These are phyloP conservation scores for Candoia aspera DNA, from an alignment of 2,113 vertebrate genomes.

Conservation along the genomic window DNA sequence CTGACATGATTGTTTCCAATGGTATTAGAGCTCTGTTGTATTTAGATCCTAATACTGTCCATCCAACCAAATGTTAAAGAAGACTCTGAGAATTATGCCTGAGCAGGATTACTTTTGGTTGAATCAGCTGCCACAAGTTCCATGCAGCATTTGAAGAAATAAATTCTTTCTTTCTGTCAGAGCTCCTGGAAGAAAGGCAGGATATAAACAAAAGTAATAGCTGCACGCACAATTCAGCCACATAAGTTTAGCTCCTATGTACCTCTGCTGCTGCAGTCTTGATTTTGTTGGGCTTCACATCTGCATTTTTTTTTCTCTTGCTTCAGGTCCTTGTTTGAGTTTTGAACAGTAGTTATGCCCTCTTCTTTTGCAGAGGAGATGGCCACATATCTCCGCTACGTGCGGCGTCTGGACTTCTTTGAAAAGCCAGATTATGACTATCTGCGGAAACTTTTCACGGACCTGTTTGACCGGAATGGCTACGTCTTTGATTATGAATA, in stretches of 20 bases:
- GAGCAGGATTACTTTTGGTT: too few species aligned
- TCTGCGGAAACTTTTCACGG: conserved; percentile 93
- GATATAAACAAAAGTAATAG: too few species aligned
- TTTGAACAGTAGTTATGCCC: background rate
- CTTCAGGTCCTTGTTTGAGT: background rate
- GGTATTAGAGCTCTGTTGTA: too few species aligned
- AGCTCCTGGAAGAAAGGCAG: background rate
- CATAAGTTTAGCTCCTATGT: background rate
- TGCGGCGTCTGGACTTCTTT: conserved; percentile 95
- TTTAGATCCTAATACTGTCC: too few species aligned
- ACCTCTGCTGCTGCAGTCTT: background rate
- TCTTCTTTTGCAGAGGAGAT: conserved; percentile 85
- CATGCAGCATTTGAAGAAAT: background rate
- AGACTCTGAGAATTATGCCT: too few species aligned
- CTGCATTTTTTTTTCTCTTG: background rate
- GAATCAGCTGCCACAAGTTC: background rate
- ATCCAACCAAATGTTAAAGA: too few species aligned
- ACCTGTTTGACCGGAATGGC: conserved; percentile 91
- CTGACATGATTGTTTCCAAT: too few species aligned
- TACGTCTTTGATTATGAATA: conserved; percentile 97
- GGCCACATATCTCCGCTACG: conserved; percentile 95
- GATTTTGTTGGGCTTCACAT: background rate
- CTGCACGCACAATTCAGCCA: background rate
- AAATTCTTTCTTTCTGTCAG: background rate
- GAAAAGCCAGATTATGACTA: conserved; percentile 98